A percentile compares a stretch with the other conserved stretches of the same genome.
phyloP scores from a whole-genome alignment of 2,888 invertebrate genomes.

The Resseliella maxima region DNA sequence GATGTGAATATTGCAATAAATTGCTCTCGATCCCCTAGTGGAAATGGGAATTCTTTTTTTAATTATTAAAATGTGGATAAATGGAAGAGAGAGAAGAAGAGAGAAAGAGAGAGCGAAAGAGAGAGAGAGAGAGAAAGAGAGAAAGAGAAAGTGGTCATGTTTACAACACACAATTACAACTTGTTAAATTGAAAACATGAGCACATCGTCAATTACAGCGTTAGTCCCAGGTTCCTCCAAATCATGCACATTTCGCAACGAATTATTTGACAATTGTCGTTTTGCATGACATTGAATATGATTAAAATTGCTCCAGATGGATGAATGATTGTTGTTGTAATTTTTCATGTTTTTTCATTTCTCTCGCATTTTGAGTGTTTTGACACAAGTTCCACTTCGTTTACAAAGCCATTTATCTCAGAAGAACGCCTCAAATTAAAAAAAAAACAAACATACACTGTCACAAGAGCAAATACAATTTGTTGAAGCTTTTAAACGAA shows the following conservation, averaged over 20 bases:
- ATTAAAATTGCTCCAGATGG: neutral
- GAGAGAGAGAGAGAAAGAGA: neutral
- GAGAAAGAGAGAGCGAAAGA: no score
- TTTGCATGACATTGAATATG: slow-evolving; percentile 6
- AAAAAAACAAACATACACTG: neutral
- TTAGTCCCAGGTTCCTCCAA: no score
- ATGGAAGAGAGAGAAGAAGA: no score
- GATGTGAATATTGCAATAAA: slow-evolving; percentile 8
- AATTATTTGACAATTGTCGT: slow-evolving; percentile 39
- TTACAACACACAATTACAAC: slow-evolving; percentile 36
- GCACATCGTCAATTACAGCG: neutral
- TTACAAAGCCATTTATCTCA: neutral
- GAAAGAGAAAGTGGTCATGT: neutral
- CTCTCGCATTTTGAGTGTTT: neutral
- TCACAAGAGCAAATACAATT: neutral
- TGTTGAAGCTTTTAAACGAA: neutral
- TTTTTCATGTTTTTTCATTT: neutral
- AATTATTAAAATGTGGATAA: no score
- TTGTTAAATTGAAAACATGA: slow-evolving; percentile 49
- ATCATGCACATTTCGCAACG: slow-evolving; percentile 2
- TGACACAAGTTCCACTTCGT: slow-evolving; percentile 12
- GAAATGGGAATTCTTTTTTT: no score
- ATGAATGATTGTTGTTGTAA: neutral
- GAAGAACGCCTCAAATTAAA: neutral
- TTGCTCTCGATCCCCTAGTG: neutral